Percentiles rank a stretch among this genome's conserved stretches.
phyloP scores from a whole-genome alignment of 2,888 invertebrate genomes.

The Rotaria socialis region DNA sequence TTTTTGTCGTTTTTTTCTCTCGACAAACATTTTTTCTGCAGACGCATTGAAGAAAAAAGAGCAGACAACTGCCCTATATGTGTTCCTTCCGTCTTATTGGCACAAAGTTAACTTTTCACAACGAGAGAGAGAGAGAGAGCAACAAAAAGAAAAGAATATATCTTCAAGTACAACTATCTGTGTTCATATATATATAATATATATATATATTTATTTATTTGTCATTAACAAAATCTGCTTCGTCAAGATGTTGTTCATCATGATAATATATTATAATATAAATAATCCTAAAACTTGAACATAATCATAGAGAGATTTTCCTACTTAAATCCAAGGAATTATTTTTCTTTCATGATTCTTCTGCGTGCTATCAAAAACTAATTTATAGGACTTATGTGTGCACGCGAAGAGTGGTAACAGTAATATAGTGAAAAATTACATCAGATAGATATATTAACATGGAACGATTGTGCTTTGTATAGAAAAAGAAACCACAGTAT shows the following conservation, averaged over 20 bases:
- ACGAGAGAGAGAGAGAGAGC: background rate
- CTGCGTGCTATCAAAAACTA: background rate
- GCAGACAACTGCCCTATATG: background rate
- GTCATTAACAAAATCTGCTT: too few relatives aligned
- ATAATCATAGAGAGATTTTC: background rate
- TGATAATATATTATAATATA: background rate
- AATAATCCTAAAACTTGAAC: background rate
- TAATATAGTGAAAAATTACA: background rate
- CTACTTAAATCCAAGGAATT: too few relatives aligned
- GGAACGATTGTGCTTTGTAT: background rate
- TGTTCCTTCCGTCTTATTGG: background rate
- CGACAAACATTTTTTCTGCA: background rate
- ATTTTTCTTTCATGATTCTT: too few relatives aligned
- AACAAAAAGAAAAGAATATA: background rate
- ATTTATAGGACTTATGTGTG: background rate
- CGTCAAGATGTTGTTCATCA: background rate
- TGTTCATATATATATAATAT: too few relatives aligned
- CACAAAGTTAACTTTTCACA: background rate
- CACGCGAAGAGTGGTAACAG: background rate
- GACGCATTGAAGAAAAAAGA: background rate
- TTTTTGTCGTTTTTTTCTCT: background rate
- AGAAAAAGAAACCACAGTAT: background rate
- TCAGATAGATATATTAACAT: background rate
- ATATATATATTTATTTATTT: background rate
- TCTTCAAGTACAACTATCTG: background rate